A percentile compares a stretch with the other conserved stretches of the same genome.
These are phyloP conservation scores for Brachypodius melanocephalos DNA, from an alignment of 2,113 vertebrate species.

Conservation along the genomic window DNA sequence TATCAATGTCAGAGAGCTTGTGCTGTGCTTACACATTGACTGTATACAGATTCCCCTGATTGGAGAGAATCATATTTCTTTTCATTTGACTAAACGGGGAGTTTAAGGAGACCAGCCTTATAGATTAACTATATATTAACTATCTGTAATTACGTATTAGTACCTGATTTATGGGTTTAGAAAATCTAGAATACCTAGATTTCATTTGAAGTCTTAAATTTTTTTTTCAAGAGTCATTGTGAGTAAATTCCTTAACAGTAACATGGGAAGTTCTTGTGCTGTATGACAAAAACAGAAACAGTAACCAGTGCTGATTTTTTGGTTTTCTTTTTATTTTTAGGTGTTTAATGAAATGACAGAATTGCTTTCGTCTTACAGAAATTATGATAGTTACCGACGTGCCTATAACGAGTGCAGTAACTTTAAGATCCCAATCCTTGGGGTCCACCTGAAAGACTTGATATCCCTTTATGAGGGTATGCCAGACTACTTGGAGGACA, in stretches of 20 bases:
- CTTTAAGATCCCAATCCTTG: conserved; percentile 94
- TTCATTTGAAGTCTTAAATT: background rate
- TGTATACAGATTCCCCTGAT: background rate
- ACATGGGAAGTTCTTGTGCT: background rate
- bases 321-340: conserved; percentile 68
- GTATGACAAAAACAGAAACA: background rate
- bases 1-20: background rate
- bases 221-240: background rate
- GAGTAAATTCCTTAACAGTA: background rate
- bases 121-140: background rate
- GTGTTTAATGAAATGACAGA: conserved; percentile 95
- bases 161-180: background rate
- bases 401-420: conserved; percentile 83
- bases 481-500: conserved; percentile 88
- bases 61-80: background rate
- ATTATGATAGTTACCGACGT: conserved; percentile 92
- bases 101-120: background rate
- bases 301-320: background rate
- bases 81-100: background rate
- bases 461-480: conserved; percentile 92
- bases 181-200: background rate
- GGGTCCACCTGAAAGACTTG: conserved; percentile 94
- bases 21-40: background rate
- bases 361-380: conserved; percentile 90
- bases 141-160: background rate